phyloP scores from a whole-genome alignment of 2,113 vertebrate species.

The Lophochroa leadbeateri region DNA sequence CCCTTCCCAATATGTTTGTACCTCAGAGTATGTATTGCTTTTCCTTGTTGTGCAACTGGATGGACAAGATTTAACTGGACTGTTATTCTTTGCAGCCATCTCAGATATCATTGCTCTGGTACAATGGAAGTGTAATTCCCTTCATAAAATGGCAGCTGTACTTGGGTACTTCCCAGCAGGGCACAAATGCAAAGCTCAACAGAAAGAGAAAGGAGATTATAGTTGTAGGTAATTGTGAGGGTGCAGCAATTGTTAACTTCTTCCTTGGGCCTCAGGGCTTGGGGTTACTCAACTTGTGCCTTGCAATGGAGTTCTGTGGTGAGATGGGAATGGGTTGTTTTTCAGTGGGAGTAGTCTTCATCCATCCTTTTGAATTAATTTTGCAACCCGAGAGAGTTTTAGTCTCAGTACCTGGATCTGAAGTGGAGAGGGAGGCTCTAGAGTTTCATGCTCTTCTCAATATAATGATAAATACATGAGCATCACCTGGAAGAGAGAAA shows the following conservation, averaged over 20 bases:
- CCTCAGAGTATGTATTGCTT: not conserved
- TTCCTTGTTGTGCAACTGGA: not conserved
- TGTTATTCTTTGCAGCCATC: not conserved
- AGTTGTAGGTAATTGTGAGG: not conserved
- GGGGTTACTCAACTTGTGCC: fast-evolving
- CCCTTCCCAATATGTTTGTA: not conserved
- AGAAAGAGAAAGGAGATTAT: not conserved
- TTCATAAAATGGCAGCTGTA: not conserved
- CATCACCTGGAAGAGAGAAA: not conserved
- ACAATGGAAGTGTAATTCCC: not conserved
- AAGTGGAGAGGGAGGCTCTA: not conserved
- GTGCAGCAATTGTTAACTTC: not conserved
- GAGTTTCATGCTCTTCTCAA: not conserved
- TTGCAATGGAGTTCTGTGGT: not conserved
- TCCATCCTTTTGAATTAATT: not conserved
- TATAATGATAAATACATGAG: not conserved
- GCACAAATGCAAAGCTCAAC: not conserved
- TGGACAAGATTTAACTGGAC: not conserved
- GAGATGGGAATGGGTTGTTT: not conserved
- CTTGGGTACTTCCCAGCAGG: not conserved
- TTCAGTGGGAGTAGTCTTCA: not conserved
- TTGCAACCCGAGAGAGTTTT: not conserved
- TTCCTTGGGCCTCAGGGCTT: not conserved
- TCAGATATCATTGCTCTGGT: fast-evolving
- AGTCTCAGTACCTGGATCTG: not conserved